Base-by-base conservation (phyloP, 2,113 vertebrate genomes). In the Hypocryptadius cinnamomeus region DNA sequence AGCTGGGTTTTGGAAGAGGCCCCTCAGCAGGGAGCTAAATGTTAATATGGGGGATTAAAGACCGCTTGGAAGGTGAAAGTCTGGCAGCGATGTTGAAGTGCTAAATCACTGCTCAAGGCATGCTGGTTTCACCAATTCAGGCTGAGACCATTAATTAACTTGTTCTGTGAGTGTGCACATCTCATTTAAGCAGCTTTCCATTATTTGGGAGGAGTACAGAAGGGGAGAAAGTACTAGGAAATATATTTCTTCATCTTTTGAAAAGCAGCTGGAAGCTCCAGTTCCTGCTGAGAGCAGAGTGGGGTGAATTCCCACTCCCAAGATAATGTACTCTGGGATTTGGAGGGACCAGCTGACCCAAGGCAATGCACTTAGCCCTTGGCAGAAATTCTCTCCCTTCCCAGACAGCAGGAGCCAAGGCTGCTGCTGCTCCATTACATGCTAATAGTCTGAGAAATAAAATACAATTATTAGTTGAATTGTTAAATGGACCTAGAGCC, bases 401-500 rank as follows among this genome's bases (percentile, higher is more conserved):
- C 39, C 35, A 65, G 83, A 64, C 28, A 61, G 54, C 69, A 59
- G 63, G 56, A 95, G 35, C 76, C 56, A 54, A 71, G 80, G 61
- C 61, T 87, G 91, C 80, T 11, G 59, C 70, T 90, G 73, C 85
- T 86, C 72, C 68, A 90, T 93, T 70, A 70, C 20, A 20, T 64
- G 69, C 70, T 64, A 77, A 66, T 68, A 78, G 56, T n/a, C 56
- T 85, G 84, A 91, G 72, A 97, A 90, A 94, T 92, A 45, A 94
- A 96, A 91, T 61, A 68, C 15, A 90, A 31, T 91, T 92, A 93
- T 94, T 93, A 93, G 73, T 33, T 81, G 61, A 81, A 79, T 96
- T 93, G 92, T 96, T 96, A 96, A 96, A 92, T 47, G 77, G 86
- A 80, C 88, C 77, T 93, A 82, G 60, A 92, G 79, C 84, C 80